Evolutionary conservation across 2,113 vertebrate species (phyloP).

Genomic region (Eretmochelys imbricata): DNA sequence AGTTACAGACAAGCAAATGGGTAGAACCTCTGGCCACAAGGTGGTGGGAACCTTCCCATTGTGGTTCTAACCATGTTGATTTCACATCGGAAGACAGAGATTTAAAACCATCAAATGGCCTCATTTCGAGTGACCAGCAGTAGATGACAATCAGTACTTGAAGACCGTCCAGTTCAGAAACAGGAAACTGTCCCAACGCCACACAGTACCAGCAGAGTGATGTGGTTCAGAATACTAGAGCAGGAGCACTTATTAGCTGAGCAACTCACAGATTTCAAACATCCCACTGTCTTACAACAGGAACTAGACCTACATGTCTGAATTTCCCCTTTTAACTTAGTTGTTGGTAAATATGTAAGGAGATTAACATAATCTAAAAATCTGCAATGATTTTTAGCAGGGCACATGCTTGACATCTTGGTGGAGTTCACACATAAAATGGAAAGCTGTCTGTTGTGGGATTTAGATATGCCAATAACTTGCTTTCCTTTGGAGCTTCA

Average conservation of each 20-base stretch:
- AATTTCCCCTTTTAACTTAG: background rate
- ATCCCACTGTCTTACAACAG: background rate
- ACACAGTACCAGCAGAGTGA: background rate
- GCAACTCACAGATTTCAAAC: background rate
- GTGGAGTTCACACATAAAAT: background rate
- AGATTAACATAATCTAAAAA: background rate
- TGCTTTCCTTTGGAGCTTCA: background rate
- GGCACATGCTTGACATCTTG: background rate
- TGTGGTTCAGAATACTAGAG: background rate
- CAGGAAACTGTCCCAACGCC: background rate
- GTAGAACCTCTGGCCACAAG: background rate
- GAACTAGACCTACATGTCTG: background rate
- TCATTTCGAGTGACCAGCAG: background rate
- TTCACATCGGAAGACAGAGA: background rate
- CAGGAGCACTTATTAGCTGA: background rate
- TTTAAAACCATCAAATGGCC: background rate
- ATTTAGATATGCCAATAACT: background rate
- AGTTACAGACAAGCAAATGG: background rate
- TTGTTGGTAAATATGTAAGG: conserved; percentile 15
- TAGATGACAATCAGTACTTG: background rate
- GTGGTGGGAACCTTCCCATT: background rate
- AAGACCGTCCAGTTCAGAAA: background rate
- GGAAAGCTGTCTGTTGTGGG: background rate
- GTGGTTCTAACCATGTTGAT: background rate
- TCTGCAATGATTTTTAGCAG: background rate